A percentile compares a stretch with the other conserved stretches of the same genome.
Evolutionary conservation across 2,113 vertebrate species (phyloP).

Genomic region (Macquaria australasica): DNA sequence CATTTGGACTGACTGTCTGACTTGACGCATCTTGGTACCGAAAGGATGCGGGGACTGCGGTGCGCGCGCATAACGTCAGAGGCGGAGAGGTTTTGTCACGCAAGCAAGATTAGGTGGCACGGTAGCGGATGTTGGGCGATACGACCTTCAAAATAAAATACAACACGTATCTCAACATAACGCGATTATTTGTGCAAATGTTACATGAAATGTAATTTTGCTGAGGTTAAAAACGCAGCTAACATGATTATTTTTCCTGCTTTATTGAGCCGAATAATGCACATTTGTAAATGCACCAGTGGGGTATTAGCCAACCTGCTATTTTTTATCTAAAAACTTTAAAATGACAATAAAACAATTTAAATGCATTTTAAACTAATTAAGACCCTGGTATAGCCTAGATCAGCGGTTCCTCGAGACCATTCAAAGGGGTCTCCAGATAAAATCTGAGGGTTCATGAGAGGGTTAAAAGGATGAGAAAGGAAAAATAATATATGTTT

Average conservation of each 20-base stretch:
- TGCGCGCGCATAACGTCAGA: constrained; percentile 73
- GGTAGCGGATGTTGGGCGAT: neutral
- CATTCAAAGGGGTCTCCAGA: too few relatives aligned
- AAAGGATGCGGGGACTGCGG: constrained; percentile 56
- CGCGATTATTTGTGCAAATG: neutral
- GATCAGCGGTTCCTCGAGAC: too few relatives aligned
- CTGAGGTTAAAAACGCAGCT: neutral
- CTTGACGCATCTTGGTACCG: constrained; percentile 47
- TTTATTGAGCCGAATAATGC: neutral
- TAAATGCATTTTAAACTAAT: neutral
- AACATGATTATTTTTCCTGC: neutral
- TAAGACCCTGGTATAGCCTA: too few relatives aligned
- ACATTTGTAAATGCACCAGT: neutral
- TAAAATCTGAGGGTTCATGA: neutral
- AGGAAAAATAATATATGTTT: too few relatives aligned
- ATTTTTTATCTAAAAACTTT: neutral
- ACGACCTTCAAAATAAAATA: constrained; percentile 46
- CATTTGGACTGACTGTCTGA: neutral
- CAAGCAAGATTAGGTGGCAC: neutral
- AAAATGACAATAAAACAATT: neutral
- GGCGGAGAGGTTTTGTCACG: constrained; percentile 1
- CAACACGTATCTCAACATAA: neutral
- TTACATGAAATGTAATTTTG: neutral
- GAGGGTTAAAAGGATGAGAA: neutral
- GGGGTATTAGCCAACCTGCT: too few relatives aligned